Conservation (phyloP, 2,113 vertebrate species). For the human (Homo sapiens) region GRCh38 chr7:55207501-55208000, state of each 20-base stretch:
- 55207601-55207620: neutral
- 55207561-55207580: neutral
- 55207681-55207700: neutral
- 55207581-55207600: neutral
- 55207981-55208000: neutral
- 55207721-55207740: neutral
- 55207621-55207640: no score
- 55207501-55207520: accelerated
- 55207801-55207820: neutral
- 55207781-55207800: neutral
- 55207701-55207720: accelerated
- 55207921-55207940: neutral
- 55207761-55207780: neutral
- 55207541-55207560: neutral
- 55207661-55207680: accelerated
- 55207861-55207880: neutral
- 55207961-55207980: neutral
- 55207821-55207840: constrained; percentile 5
- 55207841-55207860: neutral
- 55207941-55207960: neutral
- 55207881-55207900: neutral
- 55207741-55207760: no score
- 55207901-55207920: neutral
- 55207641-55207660: neutral
- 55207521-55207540: neutral